Conservation (phyloP, 2,888 invertebrate species). For the Dolichomitus sp. region DNA sequence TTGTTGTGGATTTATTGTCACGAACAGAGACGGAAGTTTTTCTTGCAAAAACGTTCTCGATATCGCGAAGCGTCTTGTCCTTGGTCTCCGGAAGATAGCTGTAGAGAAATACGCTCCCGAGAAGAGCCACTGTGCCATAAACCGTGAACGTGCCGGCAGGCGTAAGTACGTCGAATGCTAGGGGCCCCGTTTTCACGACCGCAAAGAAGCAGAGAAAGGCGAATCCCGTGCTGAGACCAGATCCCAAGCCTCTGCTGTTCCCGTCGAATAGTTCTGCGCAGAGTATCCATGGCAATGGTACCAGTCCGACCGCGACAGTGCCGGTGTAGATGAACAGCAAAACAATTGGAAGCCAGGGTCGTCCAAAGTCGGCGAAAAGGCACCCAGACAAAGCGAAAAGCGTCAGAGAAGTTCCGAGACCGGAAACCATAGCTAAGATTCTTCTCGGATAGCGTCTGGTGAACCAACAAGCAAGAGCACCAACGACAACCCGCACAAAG, state of each 20-base stretch:
- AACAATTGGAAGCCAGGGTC: conserved; percentile 87
- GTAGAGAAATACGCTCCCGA: conserved; percentile 88
- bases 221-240: conserved; percentile 90
- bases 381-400: conserved; percentile 88
- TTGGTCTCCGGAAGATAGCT: conserved; percentile 91
- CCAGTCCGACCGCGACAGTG: conserved; percentile 89
- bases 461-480: conserved; percentile 89
- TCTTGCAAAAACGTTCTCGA: conserved; percentile 87
- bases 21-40: conserved; percentile 75
- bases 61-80: conserved; percentile 90
- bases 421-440: conserved; percentile 89
- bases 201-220: conserved; percentile 90
- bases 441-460: conserved; percentile 89
- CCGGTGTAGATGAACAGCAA: conserved; percentile 88
- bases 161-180: conserved; percentile 88
- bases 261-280: conserved; percentile 91
- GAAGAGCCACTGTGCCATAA: conserved; percentile 88
- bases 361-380: conserved; percentile 85
- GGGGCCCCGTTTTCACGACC: conserved; percentile 90
- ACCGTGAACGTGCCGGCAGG: conserved; percentile 89
- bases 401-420: conserved; percentile 88
- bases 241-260: conserved; percentile 89
- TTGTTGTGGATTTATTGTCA: conserved; percentile 73
- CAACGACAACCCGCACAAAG: conserved; percentile 88
- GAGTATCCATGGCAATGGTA: conserved; percentile 92